A percentile compares a stretch with the other conserved stretches of the same genome.
These are phyloP conservation scores for Craterocephalus amniculus DNA, from an alignment of 2,797 vertebrate genomes.

Conservation along the genomic window DNA sequence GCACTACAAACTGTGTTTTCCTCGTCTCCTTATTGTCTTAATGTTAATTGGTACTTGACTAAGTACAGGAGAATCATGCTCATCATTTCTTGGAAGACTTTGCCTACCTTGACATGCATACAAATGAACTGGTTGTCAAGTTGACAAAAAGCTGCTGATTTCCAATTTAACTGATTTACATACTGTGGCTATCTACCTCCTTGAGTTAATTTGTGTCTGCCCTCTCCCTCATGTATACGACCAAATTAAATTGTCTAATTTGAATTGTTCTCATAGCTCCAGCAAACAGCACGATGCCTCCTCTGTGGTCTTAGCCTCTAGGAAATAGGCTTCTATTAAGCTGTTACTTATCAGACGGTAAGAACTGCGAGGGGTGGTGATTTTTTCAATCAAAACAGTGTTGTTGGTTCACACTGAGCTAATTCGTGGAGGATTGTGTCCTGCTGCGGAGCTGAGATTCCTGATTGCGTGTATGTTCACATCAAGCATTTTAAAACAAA, in stretches of 20 bases:
- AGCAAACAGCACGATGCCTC: slow-evolving; percentile 44
- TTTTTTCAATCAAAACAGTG: slow-evolving; percentile 47
- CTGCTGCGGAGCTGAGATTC: slow-evolving; percentile 46
- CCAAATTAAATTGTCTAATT: slow-evolving; percentile 75
- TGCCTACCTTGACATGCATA: slow-evolving; percentile 21
- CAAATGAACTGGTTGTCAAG: slow-evolving; percentile 45
- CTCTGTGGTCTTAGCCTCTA: slow-evolving; percentile 50
- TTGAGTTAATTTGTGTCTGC: slow-evolving; percentile 47
- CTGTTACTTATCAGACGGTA: slow-evolving; percentile 59
- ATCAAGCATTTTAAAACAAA: slow-evolving; percentile 34
- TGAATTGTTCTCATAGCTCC: slow-evolving; percentile 65
- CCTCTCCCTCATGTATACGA: slow-evolving; percentile 47
- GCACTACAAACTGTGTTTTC: background rate
- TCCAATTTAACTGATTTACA: slow-evolving; percentile 51
- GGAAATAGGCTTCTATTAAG: slow-evolving; percentile 71
- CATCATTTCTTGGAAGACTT: slow-evolving; percentile 36
- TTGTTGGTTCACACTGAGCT: slow-evolving; percentile 32
- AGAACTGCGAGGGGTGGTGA: slow-evolving; percentile 47
- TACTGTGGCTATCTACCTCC: slow-evolving; percentile 38
- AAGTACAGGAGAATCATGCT: slow-evolving; percentile 18
- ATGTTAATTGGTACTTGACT: slow-evolving; percentile 43
- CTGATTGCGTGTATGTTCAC: background rate
- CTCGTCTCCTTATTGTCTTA: slow-evolving; percentile 12
- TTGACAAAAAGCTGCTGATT: slow-evolving; percentile 29
- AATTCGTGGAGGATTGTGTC: slow-evolving; percentile 32